phyloP scores from a whole-genome alignment of 2,797 vertebrate genomes.

The Phylloscopus collybita region DNA sequence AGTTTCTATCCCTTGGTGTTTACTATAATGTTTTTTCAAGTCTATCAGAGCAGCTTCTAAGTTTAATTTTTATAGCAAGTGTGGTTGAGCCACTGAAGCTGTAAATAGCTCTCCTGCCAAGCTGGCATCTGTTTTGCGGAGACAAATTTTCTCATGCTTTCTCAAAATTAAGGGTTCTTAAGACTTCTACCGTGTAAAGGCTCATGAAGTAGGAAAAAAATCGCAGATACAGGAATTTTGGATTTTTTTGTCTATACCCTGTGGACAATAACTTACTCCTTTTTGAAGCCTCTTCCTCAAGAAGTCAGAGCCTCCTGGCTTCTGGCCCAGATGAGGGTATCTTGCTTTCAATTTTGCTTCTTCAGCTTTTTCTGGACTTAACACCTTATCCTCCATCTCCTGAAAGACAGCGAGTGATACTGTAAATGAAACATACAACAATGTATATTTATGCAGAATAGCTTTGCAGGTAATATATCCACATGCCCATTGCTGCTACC shows the following conservation, averaged over 20 bases:
- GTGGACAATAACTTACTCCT: slow-evolving; percentile 86
- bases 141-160: not conserved
- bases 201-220: not conserved
- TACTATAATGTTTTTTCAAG: not conserved
- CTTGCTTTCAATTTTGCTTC: slow-evolving; percentile 97
- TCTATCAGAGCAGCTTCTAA: not conserved
- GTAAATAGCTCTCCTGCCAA: not conserved
- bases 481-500: not conserved
- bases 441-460: not conserved
- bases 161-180: not conserved
- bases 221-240: not conserved
- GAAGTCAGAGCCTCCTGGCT: slow-evolving; percentile 96
- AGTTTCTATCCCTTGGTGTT: not conserved
- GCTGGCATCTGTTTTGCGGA: not conserved
- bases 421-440: not conserved
- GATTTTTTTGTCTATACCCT: not conserved
- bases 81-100: not conserved
- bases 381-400: slow-evolving; percentile 93
- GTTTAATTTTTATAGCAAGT: not conserved
- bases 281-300: slow-evolving; percentile 97
- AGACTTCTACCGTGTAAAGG: not conserved
- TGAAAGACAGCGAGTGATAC: slow-evolving; percentile 66
- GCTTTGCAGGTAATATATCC: not conserved
- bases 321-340: slow-evolving; percentile 95
- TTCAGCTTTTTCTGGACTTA: slow-evolving; percentile 93